A percentile compares a stretch with the other conserved stretches of the same genome.
These are phyloP conservation scores for Trichopria drosophilae DNA, from an alignment of 2,888 invertebrate genomes.

Conservation along the genomic window DNA sequence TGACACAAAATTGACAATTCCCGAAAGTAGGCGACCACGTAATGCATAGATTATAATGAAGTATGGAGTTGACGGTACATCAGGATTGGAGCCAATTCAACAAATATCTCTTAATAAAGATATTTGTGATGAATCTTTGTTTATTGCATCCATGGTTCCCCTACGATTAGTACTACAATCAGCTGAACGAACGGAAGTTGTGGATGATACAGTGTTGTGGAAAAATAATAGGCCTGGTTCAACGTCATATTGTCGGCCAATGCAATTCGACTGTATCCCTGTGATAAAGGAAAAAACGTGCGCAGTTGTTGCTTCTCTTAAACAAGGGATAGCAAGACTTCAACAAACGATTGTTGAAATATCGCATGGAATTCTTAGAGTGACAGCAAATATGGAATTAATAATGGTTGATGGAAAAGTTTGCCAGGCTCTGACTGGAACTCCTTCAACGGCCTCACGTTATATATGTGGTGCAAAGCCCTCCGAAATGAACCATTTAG, in stretches of 20 bases:
- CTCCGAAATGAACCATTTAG: background rate
- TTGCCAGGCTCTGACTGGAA: background rate
- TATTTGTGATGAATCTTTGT: background rate
- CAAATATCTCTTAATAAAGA: background rate
- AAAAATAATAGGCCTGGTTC: background rate
- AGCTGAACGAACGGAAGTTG: too few relatives aligned
- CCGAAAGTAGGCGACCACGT: background rate
- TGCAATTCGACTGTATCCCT: background rate
- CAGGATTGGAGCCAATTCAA: too few relatives aligned
- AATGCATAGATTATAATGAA: background rate
- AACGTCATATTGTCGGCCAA: slow-evolving; percentile 4
- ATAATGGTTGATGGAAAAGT: slow-evolving; percentile 2
- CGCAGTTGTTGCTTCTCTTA: background rate
- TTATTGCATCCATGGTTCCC: slow-evolving; percentile 6
- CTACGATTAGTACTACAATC: background rate
- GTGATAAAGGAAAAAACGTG: background rate
- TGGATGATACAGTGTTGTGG: slow-evolving; percentile 1
- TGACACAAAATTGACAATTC: background rate
- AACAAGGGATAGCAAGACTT: background rate
- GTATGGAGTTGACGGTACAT: too few relatives aligned
- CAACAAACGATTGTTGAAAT: slow-evolving; percentile 2
- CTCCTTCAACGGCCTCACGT: background rate
- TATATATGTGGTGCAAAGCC: too few relatives aligned
- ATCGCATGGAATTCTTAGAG: background rate
- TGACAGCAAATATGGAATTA: background rate